These are phyloP conservation scores for Orthonevra nobilis DNA, from an alignment of 2,888 invertebrate species.

Conservation along the genomic window DNA sequence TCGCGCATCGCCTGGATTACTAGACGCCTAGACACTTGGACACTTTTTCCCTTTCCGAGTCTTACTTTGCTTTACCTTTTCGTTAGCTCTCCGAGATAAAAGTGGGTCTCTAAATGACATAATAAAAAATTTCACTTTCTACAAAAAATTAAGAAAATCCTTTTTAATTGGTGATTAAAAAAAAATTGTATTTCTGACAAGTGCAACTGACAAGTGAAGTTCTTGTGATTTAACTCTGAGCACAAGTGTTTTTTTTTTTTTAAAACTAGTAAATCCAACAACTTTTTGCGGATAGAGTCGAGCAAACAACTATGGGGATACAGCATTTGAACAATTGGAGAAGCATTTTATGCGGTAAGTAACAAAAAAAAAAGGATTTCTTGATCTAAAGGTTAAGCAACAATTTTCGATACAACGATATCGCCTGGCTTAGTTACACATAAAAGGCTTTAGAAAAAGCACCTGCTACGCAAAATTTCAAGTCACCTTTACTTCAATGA, in stretches of 20 bases:
- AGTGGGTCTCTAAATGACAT: background rate
- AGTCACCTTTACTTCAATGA: too few species aligned
- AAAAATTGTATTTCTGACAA: conserved; percentile 4
- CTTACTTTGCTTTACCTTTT: too few species aligned
- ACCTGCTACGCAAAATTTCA: too few species aligned
- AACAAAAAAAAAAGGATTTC: too few species aligned
- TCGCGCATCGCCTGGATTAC: conserved; percentile 75
- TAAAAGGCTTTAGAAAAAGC: too few species aligned
- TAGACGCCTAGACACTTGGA: conserved; percentile 26
- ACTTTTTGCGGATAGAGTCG: background rate
- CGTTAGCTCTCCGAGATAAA: too few species aligned
- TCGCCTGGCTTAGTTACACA: too few species aligned
- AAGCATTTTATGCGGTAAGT: conserved; percentile 41
- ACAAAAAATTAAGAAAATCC: too few species aligned
- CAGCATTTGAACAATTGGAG: background rate
- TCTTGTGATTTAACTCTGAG: conserved; percentile 14
- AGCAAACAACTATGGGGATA: conserved; percentile 55
- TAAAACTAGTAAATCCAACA: background rate
- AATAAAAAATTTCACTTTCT: conserved; percentile 10
- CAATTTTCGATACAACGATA: too few species aligned
- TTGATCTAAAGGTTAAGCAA: too few species aligned
- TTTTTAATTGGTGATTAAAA: too few species aligned
- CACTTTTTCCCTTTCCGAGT: background rate
- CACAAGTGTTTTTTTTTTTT: background rate
- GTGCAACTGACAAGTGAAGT: conserved; percentile 8